Base-by-base conservation (phyloP, 2,113 vertebrate genomes). In the Sturnus vulgaris region DNA sequence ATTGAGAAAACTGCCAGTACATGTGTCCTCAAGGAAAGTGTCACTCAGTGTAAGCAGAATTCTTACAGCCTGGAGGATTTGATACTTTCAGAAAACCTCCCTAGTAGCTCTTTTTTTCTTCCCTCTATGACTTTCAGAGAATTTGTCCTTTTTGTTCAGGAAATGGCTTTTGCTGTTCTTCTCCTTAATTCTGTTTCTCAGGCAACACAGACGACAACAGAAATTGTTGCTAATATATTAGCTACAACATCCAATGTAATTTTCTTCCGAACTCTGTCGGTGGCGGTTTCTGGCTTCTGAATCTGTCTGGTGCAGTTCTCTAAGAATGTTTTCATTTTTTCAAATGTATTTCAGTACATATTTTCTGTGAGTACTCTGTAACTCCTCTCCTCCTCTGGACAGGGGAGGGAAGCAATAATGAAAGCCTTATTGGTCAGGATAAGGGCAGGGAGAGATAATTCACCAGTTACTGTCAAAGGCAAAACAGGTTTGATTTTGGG, bases 361-460 rank as follows among this genome's bases (percentile, higher is more conserved):
- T 42, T 63, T 88, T 57, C 52, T 85, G 46, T 65, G n/a, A 66
- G 15, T 73, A 56, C 30, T 82, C 22, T 68, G 5, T 60, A 25
- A 46, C 39, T 82, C 35, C 47, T 44, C 35, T 49, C 60, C 76
- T 65, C 16, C 44, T 52, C 14, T 82, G 30, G 40, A 76, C 12
- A 40, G 22, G 47, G 14, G 11, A 82, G 17, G 7, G n/a, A 61
- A 89, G 30, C 24, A 35, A 18, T 68, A 75, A 47, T 60, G 70
- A 40, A 82, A 60, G 39, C 24, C 30, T 75, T 17, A 7, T 31
- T 25, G 11, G 8, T 47, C 0, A 0, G 87, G 21, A 23, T 55
- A 47, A 61, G 11, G 55, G 15, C 13, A 68, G 40, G 55, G 30
- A 69, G 25, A 82, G 40, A 27, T 68, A n/a, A 61, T 25, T 60